Percentiles rank a stretch among this genome's conserved stretches.
These are phyloP conservation scores for Emys orbicularis DNA, from an alignment of 2,797 vertebrate species.

Conservation along the genomic window DNA sequence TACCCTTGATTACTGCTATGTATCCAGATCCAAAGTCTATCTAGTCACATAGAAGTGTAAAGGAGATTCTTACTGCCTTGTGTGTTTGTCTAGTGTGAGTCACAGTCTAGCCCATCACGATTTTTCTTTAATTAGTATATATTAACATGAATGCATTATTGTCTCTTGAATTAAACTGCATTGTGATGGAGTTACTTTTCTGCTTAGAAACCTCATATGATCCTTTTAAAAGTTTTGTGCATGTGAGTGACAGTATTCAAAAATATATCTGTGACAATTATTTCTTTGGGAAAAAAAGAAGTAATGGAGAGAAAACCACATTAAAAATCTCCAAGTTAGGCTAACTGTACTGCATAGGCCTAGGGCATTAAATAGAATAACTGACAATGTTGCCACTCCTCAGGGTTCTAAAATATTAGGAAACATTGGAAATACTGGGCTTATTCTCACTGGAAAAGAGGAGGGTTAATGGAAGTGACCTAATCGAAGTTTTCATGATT, in stretches of 20 bases:
- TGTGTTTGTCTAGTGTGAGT: neutral
- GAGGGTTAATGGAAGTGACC: neutral
- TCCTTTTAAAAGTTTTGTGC: neutral
- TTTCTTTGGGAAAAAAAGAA: neutral
- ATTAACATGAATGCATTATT: neutral
- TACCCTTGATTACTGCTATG: conserved; percentile 29
- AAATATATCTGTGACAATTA: neutral
- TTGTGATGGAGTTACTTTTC: neutral
- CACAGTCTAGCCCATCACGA: neutral
- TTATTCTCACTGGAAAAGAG: neutral
- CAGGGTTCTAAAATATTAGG: neutral
- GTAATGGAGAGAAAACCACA: neutral
- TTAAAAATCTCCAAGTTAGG: neutral
- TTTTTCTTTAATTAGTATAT: neutral
- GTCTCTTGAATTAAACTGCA: neutral
- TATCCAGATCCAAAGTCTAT: neutral
- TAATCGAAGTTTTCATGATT: neutral
- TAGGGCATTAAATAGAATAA: neutral
- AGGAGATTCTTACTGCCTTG: neutral
- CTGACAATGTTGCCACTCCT: neutral
- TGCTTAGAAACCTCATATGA: neutral
- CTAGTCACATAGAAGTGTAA: neutral
- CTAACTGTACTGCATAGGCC: neutral
- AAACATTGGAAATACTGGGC: neutral
- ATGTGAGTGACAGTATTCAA: neutral